Conservation (phyloP, 1,140 invertebrate genomes). For the Tetramorium simillimum region DNA sequence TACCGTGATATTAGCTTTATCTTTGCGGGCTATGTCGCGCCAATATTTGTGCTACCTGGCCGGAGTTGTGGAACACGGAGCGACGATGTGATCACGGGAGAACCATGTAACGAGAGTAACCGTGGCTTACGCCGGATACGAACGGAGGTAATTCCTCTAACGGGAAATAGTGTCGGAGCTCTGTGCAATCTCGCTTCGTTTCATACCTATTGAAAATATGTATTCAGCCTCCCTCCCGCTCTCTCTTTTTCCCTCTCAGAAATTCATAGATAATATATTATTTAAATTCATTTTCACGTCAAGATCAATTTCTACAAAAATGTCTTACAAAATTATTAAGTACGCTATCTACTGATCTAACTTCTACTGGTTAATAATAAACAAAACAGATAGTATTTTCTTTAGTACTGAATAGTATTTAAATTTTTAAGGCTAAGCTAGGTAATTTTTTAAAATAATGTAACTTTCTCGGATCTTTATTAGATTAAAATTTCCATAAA, state of each 20-base stretch:
- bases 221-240: neutral
- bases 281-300: neutral
- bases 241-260: no score
- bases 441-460: neutral
- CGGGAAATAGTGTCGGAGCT: conserved; percentile 15
- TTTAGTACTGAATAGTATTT: neutral
- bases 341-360: neutral
- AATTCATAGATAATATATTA: neutral
- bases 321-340: neutral
- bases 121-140: conserved; percentile 29
- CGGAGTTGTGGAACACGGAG: conserved; percentile 18
- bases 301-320: neutral
- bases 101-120: conserved; percentile 41
- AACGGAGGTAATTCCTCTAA: conserved; percentile 51
- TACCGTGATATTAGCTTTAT: conserved; percentile 30
- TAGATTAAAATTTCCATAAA: neutral
- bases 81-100: conserved; percentile 42
- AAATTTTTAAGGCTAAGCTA: neutral
- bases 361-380: neutral
- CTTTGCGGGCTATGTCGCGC: conserved; percentile 5
- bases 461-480: neutral
- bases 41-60: conserved; percentile 51
- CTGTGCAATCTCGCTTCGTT: conserved; percentile 44
- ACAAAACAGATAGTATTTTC: neutral
- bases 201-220: conserved; percentile 46